Conservation (phyloP, 2,888 invertebrate species). For the Tachina lurida region DNA sequence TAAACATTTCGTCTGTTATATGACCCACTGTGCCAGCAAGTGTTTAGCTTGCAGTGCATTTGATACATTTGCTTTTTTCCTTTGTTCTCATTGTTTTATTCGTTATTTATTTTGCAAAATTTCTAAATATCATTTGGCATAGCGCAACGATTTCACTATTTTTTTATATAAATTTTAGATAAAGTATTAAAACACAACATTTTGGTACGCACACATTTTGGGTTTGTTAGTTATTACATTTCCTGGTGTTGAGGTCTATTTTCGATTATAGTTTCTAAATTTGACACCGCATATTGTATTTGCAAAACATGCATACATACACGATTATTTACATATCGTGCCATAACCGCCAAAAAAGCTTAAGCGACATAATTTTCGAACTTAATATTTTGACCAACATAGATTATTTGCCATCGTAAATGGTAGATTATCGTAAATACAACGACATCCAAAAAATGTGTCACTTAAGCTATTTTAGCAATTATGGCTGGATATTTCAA, state of each 20-base stretch:
- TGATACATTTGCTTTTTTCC: background rate
- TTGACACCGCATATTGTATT: background rate
- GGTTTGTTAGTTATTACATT: background rate
- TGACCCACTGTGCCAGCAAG: no score
- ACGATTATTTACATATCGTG: background rate
- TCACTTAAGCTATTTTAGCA: no score
- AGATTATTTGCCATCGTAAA: no score
- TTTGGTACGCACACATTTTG: constrained; percentile 36
- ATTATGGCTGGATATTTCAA: no score
- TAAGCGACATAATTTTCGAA: no score
- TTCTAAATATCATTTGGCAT: constrained; percentile 37
- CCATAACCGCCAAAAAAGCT: no score
- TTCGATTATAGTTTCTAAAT: background rate
- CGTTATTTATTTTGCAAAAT: constrained; percentile 14
- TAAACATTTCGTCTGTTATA: no score
- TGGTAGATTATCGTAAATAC: no score
- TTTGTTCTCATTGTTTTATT: background rate
- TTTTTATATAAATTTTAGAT: constrained; percentile 30
- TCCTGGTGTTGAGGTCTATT: constrained; percentile 6
- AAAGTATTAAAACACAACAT: constrained; percentile 24
- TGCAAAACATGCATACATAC: background rate
- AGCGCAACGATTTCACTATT: constrained; percentile 22
- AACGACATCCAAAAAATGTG: no score
- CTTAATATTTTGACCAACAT: no score
- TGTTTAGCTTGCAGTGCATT: background rate